A percentile compares a stretch with the other conserved stretches of the same genome.
phyloP scores from a whole-genome alignment of 2,113 vertebrate genomes.

The Micromys minutus region DNA sequence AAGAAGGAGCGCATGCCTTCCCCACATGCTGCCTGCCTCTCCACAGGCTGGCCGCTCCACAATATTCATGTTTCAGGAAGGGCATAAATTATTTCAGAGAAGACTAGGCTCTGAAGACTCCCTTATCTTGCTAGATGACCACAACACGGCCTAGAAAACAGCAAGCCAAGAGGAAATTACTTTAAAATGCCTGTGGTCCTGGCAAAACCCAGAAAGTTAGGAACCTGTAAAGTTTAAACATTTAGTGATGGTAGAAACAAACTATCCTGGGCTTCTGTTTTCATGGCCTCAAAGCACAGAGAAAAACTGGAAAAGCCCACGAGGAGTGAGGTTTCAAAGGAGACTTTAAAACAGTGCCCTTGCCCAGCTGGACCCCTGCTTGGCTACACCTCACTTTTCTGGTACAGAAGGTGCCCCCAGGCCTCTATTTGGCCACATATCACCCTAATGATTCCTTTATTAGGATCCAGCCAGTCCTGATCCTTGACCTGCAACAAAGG shows the following conservation, averaged over 20 bases:
- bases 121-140: not conserved
- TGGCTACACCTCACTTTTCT: not conserved
- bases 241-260: not conserved
- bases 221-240: slow-evolving; percentile 14
- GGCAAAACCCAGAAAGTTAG: not conserved
- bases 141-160: not conserved
- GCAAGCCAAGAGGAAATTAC: not conserved
- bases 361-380: no score
- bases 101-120: not conserved
- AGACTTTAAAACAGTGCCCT: not conserved
- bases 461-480: not conserved
- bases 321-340: not conserved
- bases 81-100: not conserved
- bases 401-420: not conserved
- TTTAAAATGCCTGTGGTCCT: not conserved
- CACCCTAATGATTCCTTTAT: not conserved
- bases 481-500: not conserved
- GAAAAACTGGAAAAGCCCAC: not conserved
- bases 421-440: not conserved
- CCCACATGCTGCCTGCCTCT: not conserved
- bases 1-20: accelerated
- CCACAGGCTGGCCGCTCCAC: not conserved
- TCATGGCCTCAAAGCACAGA: not conserved
- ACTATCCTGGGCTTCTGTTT: not conserved
- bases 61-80: not conserved